Evolutionary conservation across 2,888 invertebrate species (phyloP).

Genomic region (Odontothrips loti): DNA sequence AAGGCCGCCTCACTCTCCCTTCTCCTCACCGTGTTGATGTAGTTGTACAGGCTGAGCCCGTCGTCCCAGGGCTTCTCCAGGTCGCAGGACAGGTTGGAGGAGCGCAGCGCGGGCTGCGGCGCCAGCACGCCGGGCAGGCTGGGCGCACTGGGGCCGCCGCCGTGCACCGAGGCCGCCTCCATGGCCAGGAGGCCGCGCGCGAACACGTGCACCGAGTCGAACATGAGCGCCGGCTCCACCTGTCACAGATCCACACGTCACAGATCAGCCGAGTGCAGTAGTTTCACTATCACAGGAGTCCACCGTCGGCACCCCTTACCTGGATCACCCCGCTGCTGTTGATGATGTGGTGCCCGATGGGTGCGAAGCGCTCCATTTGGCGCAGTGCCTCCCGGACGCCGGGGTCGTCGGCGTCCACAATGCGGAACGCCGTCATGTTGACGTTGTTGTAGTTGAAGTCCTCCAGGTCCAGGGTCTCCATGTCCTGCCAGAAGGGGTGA

Average conservation of each 20-base stretch:
- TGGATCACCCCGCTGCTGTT: slow-evolving; percentile 64
- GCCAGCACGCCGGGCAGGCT: neutral
- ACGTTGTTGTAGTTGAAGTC: slow-evolving; percentile 92
- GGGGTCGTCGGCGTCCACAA: slow-evolving; percentile 75
- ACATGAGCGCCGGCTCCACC: slow-evolving; percentile 82
- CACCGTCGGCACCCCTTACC: no score
- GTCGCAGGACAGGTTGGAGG: slow-evolving; percentile 78
- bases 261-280: no score
- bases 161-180: slow-evolving; percentile 59
- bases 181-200: slow-evolving; percentile 72
- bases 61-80: slow-evolving; percentile 73
- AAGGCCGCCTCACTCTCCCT: neutral
- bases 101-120: slow-evolving; percentile 47
- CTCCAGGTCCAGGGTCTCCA: slow-evolving; percentile 81
- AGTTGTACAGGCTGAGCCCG: slow-evolving; percentile 70
- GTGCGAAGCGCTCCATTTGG: slow-evolving; percentile 85
- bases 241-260: slow-evolving; percentile 45
- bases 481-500: slow-evolving; percentile 57
- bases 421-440: slow-evolving; percentile 89
- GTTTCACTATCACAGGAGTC: no score
- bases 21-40: slow-evolving; percentile 61
- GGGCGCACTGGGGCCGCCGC: slow-evolving; percentile 25
- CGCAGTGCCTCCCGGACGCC: slow-evolving; percentile 69
- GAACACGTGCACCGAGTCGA: slow-evolving; percentile 79
- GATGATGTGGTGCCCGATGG: slow-evolving; percentile 72